Conservation (phyloP, 2,797 vertebrate genomes). For the Parotocinclus haroldoi region DNA sequence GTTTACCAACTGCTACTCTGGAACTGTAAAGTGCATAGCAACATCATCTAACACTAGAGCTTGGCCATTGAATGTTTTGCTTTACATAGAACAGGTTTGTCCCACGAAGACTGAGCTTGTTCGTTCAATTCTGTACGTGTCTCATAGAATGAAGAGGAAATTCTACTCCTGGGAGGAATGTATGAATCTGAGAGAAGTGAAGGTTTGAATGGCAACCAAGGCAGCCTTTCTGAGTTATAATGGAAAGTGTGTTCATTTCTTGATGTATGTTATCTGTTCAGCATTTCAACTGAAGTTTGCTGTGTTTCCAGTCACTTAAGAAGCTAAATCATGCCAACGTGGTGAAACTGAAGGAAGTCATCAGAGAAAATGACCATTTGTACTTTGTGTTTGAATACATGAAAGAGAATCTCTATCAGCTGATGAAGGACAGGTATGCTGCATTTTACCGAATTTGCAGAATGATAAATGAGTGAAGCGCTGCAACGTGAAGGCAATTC, state of each 20-base stretch:
- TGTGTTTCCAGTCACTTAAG: slow-evolving; percentile 84
- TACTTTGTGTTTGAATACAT: slow-evolving; percentile 99
- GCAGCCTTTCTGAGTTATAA: background rate
- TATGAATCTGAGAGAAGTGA: slow-evolving; percentile 97
- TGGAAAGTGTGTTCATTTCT: background rate
- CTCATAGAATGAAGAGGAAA: slow-evolving; percentile 94
- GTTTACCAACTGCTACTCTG: background rate
- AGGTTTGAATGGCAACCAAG: slow-evolving; percentile 71
- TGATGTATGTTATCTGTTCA: background rate
- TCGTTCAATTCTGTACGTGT: slow-evolving; percentile 18
- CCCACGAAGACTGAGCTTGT: slow-evolving; percentile 14
- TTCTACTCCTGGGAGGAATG: slow-evolving; percentile 99
- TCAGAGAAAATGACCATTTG: slow-evolving; percentile 95
- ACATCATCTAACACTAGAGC: background rate
- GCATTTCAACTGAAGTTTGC: background rate
- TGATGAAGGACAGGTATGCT: slow-evolving; percentile 95
- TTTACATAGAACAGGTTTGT: background rate
- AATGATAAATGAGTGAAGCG: no score
- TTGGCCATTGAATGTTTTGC: no score
- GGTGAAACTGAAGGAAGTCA: slow-evolving; percentile 96
- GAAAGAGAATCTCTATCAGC: slow-evolving; percentile 98
- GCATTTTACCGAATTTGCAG: slow-evolving; percentile 1
- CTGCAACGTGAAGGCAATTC: no score
- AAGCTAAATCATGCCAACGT: slow-evolving; percentile 97
- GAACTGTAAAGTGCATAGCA: slow-evolving; percentile 3